Conservation (phyloP, 1,140 invertebrate species). For the Chironomus tepperi region DNA sequence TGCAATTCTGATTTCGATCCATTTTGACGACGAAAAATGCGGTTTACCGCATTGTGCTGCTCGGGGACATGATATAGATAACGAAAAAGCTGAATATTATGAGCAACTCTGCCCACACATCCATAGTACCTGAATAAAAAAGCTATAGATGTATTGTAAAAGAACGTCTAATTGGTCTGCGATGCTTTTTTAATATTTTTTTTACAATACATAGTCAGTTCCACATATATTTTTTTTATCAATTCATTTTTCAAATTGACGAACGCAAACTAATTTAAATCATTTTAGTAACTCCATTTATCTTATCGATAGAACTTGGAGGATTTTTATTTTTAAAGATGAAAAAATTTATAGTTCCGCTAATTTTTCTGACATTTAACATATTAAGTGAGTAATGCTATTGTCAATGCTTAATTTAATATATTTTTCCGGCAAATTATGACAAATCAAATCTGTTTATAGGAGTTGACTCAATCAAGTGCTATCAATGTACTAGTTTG, state of each 20-base stretch:
- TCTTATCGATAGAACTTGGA: not conserved
- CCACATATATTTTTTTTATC: not conserved
- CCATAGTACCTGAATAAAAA: not conserved
- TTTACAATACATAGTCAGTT: not conserved
- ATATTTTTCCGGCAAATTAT: not conserved
- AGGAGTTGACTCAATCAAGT: not conserved
- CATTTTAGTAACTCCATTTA: not conserved
- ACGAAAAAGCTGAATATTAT: not conserved
- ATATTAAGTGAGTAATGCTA: not conserved
- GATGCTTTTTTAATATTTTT: not conserved
- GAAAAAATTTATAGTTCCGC: not conserved
- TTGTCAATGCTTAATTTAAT: not conserved
- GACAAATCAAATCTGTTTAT: not conserved
- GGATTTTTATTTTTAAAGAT: not conserved
- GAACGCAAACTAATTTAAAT: constrained; percentile 6
- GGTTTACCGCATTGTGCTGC: no score
- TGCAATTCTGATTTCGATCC: no score
- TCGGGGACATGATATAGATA: no score
- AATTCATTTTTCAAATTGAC: not conserved
- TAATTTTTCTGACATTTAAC: not conserved
- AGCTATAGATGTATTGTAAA: not conserved
- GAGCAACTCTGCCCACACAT: not conserved
- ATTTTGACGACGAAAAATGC: no score
- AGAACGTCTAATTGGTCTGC: not conserved
- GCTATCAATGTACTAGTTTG: not conserved